phyloP scores from a whole-genome alignment of 2,797 vertebrate species.

The Tangara arthus region DNA sequence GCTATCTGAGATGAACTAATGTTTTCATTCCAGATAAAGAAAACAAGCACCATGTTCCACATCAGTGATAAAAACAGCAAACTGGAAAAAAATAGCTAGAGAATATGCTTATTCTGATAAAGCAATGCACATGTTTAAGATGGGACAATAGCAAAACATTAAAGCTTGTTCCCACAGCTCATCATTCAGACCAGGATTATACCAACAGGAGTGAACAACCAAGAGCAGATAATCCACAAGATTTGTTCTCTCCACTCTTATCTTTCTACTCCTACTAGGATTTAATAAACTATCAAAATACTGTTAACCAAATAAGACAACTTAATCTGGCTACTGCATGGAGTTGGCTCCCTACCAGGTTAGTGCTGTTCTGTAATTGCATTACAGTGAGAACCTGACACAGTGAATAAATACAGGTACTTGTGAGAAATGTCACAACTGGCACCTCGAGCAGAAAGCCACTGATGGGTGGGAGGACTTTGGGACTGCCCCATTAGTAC shows the following conservation, averaged over 20 bases:
- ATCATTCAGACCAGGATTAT: neutral
- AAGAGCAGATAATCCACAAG: neutral
- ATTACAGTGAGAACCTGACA: neutral
- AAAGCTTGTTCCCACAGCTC: neutral
- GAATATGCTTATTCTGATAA: neutral
- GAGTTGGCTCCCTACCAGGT: conserved; percentile 8
- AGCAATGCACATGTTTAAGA: neutral
- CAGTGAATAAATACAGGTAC: neutral
- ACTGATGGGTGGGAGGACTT: neutral
- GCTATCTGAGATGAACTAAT: conserved; percentile 7
- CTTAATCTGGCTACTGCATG: neutral
- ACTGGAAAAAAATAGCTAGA: neutral
- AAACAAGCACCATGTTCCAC: neutral
- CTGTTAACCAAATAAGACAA: conserved; percentile 22
- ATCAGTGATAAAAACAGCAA: conserved; percentile 3
- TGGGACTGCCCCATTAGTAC: neutral
- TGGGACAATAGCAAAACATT: neutral
- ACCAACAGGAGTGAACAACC: neutral
- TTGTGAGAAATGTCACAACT: neutral
- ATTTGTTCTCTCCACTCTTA: neutral
- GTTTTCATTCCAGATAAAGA: conserved; percentile 9
- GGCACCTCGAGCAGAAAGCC: neutral
- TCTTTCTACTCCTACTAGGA: neutral
- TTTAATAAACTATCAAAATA: conserved; percentile 38
- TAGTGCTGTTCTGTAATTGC: neutral